phyloP scores from a whole-genome alignment of 2,888 invertebrate genomes.

The Tinea semifulvella region DNA sequence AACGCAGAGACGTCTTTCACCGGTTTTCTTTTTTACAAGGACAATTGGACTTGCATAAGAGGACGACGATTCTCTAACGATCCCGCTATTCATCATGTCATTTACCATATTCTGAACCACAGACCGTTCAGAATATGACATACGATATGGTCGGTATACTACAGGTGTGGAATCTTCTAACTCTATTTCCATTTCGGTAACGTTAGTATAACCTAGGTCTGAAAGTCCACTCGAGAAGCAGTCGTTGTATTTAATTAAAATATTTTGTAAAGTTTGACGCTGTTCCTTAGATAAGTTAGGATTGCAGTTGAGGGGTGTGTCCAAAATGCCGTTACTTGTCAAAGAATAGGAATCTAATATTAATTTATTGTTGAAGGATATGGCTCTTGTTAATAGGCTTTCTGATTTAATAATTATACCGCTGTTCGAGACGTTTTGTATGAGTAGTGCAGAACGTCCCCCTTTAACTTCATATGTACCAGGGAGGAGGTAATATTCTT shows the following conservation, averaged over 20 bases:
- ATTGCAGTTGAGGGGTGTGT: slow-evolving; percentile 2
- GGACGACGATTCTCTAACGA: slow-evolving; percentile 21
- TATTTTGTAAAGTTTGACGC: not conserved
- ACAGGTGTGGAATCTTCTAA: slow-evolving; percentile 19
- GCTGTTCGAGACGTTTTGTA: not conserved
- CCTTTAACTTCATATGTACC: not conserved
- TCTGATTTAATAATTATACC: not conserved
- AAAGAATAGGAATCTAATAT: too few species aligned
- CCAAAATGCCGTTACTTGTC: too few species aligned
- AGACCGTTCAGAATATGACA: slow-evolving; percentile 19
- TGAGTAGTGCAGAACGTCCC: not conserved
- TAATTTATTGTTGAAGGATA: not conserved
- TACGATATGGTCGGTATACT: slow-evolving; percentile 21
- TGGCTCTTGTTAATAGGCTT: not conserved
- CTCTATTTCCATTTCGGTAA: slow-evolving; percentile 20
- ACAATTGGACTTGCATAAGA: slow-evolving; percentile 24
- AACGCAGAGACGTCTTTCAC: slow-evolving; percentile 22
- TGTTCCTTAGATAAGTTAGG: not conserved
- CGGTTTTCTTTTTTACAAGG: slow-evolving; percentile 23
- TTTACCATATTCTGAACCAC: slow-evolving; percentile 19
- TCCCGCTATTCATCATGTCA: slow-evolving; percentile 20
- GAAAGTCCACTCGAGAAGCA: slow-evolving; percentile 20
- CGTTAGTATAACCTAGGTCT: slow-evolving; percentile 19
- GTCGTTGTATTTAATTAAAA: slow-evolving; percentile 4
- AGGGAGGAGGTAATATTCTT: slow-evolving; percentile 9